Base-by-base conservation (phyloP, 2,888 invertebrate genomes). In the Drosophila merina region DNA sequence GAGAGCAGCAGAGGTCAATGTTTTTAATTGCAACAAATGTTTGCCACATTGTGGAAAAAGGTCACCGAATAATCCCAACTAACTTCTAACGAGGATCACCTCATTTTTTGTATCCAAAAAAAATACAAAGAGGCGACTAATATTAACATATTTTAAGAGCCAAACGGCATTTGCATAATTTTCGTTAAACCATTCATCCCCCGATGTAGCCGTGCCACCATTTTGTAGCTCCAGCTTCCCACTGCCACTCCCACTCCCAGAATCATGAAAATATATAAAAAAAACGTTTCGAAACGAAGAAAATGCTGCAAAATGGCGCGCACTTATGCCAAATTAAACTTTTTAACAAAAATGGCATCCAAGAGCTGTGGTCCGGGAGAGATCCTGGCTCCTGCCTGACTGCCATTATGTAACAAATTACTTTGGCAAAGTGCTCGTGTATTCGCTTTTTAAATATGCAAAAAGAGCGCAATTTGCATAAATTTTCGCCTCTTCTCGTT, bases 381-480 rank as follows among this genome's bases (percentile, higher is more conserved):
- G 20, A 20, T 52, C 50, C 38, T 12, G 25, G 31, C 10, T 25
- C 40, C 51, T 14, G 55, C 49, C 48, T 67, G 54, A 58, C 57
- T 67, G 51, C 71, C 87, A 82, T 88, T 87, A 88, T 88, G 83
- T 88, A 83, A 88, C 88, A 89, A 89, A 89, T 89, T 89, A 89
- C 89, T 87, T 89, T 88, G 83, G 80, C 84, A 90, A 90, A 90
- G 90, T 89, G 90, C 90, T 90, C 90, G 86, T 90, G 88, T 88
- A 91, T 85, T 89, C 90, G 90, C 91, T 90, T 89, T 90, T 91
- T 91, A 90, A 91, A 91, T 91, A 91, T 91, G 90, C 91, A 91
- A 90, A 91, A 91, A 91, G 91, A 91, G 88, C 88, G 81, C 91
- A 91, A 91, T 91, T 91, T 91, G 84, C 91, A 91, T 91, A 91